These are phyloP conservation scores for Caranx melampygus DNA, from an alignment of 2,113 vertebrate genomes.

Conservation along the genomic window DNA sequence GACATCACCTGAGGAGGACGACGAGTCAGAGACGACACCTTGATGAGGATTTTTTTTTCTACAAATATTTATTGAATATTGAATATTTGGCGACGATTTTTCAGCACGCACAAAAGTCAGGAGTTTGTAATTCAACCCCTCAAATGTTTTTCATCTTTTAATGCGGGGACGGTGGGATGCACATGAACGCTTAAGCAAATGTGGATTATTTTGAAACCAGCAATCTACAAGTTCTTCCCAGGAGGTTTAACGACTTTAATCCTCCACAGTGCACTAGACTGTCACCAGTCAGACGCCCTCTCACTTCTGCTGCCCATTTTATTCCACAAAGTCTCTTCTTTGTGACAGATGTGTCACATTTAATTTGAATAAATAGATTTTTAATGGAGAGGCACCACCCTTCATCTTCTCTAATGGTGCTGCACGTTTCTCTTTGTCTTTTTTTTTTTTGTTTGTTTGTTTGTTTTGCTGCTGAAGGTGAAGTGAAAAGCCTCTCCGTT, in stretches of 20 bases:
- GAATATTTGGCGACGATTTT: conserved; percentile 10
- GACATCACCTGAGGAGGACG: conserved; percentile 72
- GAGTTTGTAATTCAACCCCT: conserved; percentile 15
- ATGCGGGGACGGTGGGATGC: background rate
- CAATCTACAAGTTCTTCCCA: conserved; percentile 34
- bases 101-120: conserved; percentile 8
- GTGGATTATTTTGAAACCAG: conserved; percentile 52
- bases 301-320: conserved; percentile 4
- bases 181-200: conserved; percentile 13
- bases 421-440: conserved; percentile 25
- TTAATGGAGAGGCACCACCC: background rate
- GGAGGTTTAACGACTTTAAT: conserved; percentile 35
- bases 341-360: conserved; percentile 10
- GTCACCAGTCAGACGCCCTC: background rate
- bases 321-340: background rate
- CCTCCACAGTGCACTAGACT: conserved; percentile 42
- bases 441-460: background rate
- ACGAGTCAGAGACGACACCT: conserved; percentile 84
- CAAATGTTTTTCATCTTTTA: conserved; percentile 18
- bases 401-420: conserved; percentile 31
- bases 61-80: background rate
- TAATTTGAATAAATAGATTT: conserved; percentile 4
- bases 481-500: conserved; percentile 19
- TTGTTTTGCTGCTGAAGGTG: conserved; percentile 4
- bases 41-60: conserved; percentile 19